Evolutionary conservation across 2,113 vertebrate species (phyloP), one percentile per base, ranked within the genome.

Genomic region (Micromys minutus): DNA sequence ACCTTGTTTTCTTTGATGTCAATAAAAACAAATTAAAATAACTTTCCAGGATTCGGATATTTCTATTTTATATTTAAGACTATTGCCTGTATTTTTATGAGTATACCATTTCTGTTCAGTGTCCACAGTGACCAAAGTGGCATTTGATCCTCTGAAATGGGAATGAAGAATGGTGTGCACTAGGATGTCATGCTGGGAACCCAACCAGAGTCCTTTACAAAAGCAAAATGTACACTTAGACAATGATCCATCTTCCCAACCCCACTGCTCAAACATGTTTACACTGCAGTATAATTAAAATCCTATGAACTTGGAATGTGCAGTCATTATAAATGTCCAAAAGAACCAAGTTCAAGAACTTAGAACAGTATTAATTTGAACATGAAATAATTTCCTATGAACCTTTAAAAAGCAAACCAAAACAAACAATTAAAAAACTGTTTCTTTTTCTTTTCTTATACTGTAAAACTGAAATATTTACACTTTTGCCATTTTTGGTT

Each of bases 301-400:
- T 84, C 72, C 89, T 36, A 96, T 94, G 63, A 75, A 45, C 11
- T 71, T 81, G 47, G 5, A 79, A n/a, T 31, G 24, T 1, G 71
- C 6, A 79, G 80, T 84, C 63, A 26, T 13, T 74, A 31, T 72
- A 92, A 94, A 94, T 92, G 79, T 67, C 47, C 8, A 91, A 26
- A 24, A 84, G 36, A 19, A 75, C 4, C 10, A 71, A 81, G 55
- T 72, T 90, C 45, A 95, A 75, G 10, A 81, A 89, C 93, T 92
- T 91, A 74, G 95, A 95, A 91, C 15, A 88, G 72, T 57, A 89
- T 24, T 91, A 87, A 89, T n/a, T 88, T 81, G 21, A 89, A 67
- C 61, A 0, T 76, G 87, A 79, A 88, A 34, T 63, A 77, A 29
- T 36, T 86, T 96, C 45, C 57, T 90, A 3, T 88, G 36, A 85